Evolutionary conservation across 2,113 vertebrate species (phyloP).

Genomic region (Mustela lutreola): DNA sequence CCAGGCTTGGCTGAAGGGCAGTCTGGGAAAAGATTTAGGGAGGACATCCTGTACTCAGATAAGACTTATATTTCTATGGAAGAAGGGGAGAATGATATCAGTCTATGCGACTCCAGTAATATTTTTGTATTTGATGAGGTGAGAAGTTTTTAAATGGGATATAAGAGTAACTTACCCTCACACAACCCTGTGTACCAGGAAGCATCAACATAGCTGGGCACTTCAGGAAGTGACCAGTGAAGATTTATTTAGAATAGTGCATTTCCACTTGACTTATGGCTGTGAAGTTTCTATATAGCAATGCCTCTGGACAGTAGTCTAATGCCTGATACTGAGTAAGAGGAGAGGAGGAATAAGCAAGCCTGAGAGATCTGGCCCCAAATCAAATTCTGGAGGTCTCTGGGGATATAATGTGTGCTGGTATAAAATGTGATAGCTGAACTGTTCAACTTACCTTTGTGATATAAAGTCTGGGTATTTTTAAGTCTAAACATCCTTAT

Average conservation of each 20-base stretch:
- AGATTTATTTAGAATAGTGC: background rate
- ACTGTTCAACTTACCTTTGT: background rate
- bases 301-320: background rate
- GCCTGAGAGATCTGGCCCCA: background rate
- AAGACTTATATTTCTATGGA: background rate
- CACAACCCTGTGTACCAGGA: background rate
- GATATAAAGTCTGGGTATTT: background rate
- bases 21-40: background rate
- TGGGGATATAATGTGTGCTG: background rate
- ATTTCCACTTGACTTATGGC: background rate
- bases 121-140: background rate
- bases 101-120: background rate
- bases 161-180: background rate
- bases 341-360: background rate
- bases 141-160: background rate
- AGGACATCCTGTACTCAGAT: background rate
- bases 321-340: background rate
- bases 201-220: background rate
- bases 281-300: background rate
- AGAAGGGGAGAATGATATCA: background rate
- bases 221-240: background rate
- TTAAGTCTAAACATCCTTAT: background rate
- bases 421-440: background rate
- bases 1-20: background rate
- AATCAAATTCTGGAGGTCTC: background rate